Base-by-base conservation (phyloP, 1,140 invertebrate species). In the Dolichoris vasculosae region DNA sequence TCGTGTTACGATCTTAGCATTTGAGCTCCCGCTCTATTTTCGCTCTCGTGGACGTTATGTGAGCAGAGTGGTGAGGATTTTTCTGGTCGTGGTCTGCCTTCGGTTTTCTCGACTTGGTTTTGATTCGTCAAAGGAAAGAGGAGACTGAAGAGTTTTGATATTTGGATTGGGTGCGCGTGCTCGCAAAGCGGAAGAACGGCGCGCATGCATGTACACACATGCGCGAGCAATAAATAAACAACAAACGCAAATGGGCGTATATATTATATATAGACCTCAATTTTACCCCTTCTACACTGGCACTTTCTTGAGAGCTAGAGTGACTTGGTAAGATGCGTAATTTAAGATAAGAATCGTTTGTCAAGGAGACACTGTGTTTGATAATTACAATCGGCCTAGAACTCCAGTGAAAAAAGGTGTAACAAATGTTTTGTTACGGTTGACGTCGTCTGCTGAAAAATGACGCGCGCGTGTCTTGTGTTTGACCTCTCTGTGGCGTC, bases 1-100 rank as follows among this genome's bases (percentile, higher is more conserved):
- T 93, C 92, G 88, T 90, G 84, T 93, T 93, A 93, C 92, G 91
- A 76, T 76, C 85, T 75, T 20, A 67, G 69, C 48, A 17, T 55
- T 6, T 23, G 55, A 79, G 78, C 4, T 13, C 17, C 59, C 79
- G 30, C 82, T 88, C 91, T 92, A 92, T 92, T 91, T 90, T 88
- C 75, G 86, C 82, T n/a, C 86, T 76, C 40, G 63, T 23, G 40
- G 23, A 63, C 55, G 35, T 35, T 35, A 51, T 23, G 30, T 38
- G 6, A n/a, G 51, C 17, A 17, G 51, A 11, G 51, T 2, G 20
- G 51, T 9, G 51, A 20, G 51, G 20, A 20, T 20, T 17, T 55
- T 17, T n/a, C n/a, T n/a, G n/a, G n/a, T n/a, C n/a, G n/a, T n/a
- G n/a, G 55, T 26, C 23, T 0, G 23, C 26, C 9, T 59, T 59